Evolutionary conservation across 2,113 vertebrate genomes (phyloP).

Genomic region (Varanus komodoensis): DNA sequence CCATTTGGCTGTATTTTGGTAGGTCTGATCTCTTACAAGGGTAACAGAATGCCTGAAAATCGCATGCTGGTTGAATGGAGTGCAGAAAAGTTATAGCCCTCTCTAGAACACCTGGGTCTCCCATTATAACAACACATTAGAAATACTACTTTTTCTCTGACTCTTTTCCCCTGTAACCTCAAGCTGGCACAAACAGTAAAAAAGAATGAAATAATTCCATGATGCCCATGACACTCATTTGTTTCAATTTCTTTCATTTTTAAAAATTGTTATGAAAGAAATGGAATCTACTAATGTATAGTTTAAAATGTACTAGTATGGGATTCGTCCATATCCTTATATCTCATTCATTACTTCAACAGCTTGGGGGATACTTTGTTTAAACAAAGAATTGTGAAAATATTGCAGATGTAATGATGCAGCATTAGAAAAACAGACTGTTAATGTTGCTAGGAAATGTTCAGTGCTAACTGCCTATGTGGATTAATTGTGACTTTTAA

Average conservation of each 20-base stretch:
- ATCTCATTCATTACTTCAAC: background rate
- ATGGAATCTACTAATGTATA: background rate
- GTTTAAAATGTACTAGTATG: background rate
- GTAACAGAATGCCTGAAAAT: background rate
- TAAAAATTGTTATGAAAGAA: background rate
- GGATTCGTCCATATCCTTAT: background rate
- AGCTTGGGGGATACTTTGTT: background rate
- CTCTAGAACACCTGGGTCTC: background rate
- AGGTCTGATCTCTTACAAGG: background rate
- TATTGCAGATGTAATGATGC: background rate
- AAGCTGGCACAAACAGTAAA: background rate
- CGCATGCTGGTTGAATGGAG: background rate
- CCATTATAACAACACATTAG: background rate
- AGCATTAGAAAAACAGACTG: background rate
- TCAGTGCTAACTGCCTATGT: constrained; percentile 23
- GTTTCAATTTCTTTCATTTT: background rate
- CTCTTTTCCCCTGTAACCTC: background rate
- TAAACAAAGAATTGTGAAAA: background rate
- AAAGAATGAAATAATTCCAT: background rate
- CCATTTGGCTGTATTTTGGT: background rate
- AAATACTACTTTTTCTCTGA: background rate
- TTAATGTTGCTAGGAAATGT: constrained; percentile 6
- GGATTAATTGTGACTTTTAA: constrained; percentile 29
- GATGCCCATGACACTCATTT: background rate
- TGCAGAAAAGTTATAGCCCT: background rate